Conservation (phyloP, 2,113 vertebrate species). For the Coracopsis vasa region DNA sequence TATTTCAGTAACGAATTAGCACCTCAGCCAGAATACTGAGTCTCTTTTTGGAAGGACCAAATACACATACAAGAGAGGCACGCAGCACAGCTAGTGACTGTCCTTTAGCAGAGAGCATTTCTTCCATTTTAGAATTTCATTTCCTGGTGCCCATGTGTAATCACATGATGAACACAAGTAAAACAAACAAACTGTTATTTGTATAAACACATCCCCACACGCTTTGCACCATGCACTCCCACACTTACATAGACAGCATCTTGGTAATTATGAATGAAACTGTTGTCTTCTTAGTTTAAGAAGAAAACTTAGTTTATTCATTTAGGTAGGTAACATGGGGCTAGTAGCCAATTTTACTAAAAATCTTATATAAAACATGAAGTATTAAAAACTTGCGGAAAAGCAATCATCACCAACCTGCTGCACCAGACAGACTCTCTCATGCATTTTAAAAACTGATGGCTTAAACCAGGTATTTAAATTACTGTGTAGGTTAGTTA, state of each 20-base stretch:
- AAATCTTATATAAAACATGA: background rate
- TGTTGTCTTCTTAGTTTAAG: background rate
- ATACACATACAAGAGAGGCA: background rate
- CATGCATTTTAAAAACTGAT: background rate
- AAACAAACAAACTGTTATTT: slow-evolving; percentile 2
- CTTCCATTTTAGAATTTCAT: background rate
- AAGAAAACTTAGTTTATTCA: background rate
- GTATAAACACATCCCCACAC: background rate
- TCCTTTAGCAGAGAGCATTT: background rate
- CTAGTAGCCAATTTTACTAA: background rate
- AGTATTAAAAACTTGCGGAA: background rate
- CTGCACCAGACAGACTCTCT: background rate
- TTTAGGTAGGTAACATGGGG: background rate
- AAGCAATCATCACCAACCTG: background rate
- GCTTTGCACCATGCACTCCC: background rate
- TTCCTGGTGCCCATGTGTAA: background rate
- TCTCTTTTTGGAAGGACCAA: background rate
- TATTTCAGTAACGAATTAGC: background rate
- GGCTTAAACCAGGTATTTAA: background rate
- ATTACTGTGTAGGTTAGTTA: background rate
- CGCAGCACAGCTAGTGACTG: background rate
- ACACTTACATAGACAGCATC: background rate
- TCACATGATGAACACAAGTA: background rate
- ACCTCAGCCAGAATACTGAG: background rate
- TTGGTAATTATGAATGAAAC: background rate